Evolutionary conservation across 2,797 vertebrate genomes (phyloP).

Genomic region (Danionella dracula): DNA sequence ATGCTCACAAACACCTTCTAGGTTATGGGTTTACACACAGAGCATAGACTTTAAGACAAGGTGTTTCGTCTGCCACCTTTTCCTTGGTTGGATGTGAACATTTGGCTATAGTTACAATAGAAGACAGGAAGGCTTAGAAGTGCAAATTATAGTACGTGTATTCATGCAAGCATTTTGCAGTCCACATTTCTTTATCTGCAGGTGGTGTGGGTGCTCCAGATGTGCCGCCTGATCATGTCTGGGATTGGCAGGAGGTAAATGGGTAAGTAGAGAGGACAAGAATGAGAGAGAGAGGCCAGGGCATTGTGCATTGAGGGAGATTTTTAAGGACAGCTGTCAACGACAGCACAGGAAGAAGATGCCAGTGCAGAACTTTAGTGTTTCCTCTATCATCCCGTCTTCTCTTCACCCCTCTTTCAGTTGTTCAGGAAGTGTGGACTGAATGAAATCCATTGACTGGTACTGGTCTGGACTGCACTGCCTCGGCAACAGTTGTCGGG

Average conservation of each 20-base stretch:
- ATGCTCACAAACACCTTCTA: not conserved
- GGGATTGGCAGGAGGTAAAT: constrained; percentile 20
- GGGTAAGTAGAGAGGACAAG: not conserved
- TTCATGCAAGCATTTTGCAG: constrained; percentile 30
- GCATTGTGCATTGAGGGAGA: constrained; percentile 40
- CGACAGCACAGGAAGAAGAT: constrained; percentile 41
- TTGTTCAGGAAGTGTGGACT: constrained; percentile 54
- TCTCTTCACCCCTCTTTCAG: constrained; percentile 37
- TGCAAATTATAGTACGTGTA: constrained; percentile 29
- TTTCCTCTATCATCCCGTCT: constrained; percentile 36
- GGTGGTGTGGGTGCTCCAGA: constrained; percentile 46
- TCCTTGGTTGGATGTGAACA: constrained; percentile 4
- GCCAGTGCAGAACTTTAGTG: constrained; percentile 38
- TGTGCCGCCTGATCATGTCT: constrained; percentile 54
- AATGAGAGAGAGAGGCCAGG: constrained; percentile 29
- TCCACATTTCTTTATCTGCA: constrained; percentile 44
- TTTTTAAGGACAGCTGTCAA: constrained; percentile 50
- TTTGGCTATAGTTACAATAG: constrained; percentile 18
- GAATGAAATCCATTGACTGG: constrained; percentile 59
- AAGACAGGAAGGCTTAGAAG: constrained; percentile 28
- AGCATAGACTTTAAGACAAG: no score
- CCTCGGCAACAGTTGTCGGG: constrained; percentile 50
- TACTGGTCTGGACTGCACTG: constrained; percentile 31
- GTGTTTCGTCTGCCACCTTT: not conserved
- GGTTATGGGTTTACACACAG: no score